phyloP scores from a whole-genome alignment of 2,797 vertebrate species.

The Brachyalestes nurse region DNA sequence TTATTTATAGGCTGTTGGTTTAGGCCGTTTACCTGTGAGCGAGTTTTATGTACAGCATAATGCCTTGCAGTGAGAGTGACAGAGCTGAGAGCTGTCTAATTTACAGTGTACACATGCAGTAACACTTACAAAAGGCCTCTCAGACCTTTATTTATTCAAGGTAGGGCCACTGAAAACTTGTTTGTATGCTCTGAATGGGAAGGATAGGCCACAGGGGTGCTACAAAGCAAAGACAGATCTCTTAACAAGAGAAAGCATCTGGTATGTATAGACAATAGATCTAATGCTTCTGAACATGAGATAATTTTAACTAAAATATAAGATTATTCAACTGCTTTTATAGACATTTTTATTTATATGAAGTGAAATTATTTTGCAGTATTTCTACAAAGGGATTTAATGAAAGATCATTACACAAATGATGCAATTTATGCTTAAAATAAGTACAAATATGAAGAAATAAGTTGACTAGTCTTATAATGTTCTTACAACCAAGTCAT shows the following conservation, averaged over 20 bases:
- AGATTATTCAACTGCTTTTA: not conserved
- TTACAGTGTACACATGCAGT: conserved; percentile 10
- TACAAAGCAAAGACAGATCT: not conserved
- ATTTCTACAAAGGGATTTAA: too few species aligned
- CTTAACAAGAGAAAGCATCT: not conserved
- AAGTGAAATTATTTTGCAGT: not conserved
- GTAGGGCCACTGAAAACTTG: not conserved
- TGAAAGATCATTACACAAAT: too few species aligned
- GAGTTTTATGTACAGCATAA: conserved; percentile 10
- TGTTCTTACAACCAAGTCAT: too few species aligned
- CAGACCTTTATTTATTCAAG: conserved; percentile 18
- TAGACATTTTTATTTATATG: not conserved
- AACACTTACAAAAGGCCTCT: not conserved
- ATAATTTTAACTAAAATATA: not conserved
- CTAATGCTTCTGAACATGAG: not conserved
- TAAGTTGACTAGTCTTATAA: too few species aligned
- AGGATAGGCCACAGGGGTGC: not conserved
- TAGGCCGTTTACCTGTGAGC: not conserved
- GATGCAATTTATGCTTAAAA: too few species aligned
- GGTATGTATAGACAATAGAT: not conserved
- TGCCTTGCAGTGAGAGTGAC: conserved; percentile 15
- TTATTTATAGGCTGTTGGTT: conserved; percentile 21
- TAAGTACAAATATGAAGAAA: too few species aligned
- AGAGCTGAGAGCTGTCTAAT: not conserved
- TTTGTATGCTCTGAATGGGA: not conserved